Evolutionary conservation across 2,888 invertebrate genomes (phyloP), one percentile per base, ranked within the genome.

Genomic region (Microdon myrmicae): DNA sequence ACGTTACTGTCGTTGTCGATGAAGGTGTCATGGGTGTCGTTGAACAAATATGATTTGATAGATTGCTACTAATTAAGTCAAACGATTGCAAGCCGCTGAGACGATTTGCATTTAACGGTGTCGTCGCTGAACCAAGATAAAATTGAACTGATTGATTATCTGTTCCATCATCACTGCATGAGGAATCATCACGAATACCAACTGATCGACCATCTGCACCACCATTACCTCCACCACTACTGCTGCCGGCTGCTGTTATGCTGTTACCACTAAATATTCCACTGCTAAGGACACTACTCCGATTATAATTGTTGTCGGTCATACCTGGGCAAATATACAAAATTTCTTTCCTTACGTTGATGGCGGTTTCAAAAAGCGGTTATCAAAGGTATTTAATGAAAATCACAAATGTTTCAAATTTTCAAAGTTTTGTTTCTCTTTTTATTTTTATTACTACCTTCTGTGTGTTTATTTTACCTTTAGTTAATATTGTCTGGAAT

Each of bases 311-410:
- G 71, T 66, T 72, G 70, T 76, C 75, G 48, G 71, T 56, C 54
- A 73, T 70, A 71, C 75, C 75, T 76, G 72, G 70, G 70, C 70
- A 73, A 72, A 73, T 70, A 74, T 69, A 74, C 39, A 73, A 68
- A 71, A 73, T 68, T 72, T 72, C 73, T 74, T 71, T 69, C 68
- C 73, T 73, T 73, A 73, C 73, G 72, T 73, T 74, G 70, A 70
- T 68, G 69, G 60, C 66, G 60, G 68, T 56, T 51, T 64, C 55
- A 5, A 34, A n/a, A n/a, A n/a, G n/a, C n/a, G n/a, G n/a, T n/a
- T n/a, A n/a, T n/a, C n/a, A n/a, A n/a, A n/a, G n/a, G n/a, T n/a
- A 25, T 3, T n/a, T 25, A 3, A 25, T 25, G n/a, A 10, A 4
- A 25, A 25, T 10, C n/a, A 25, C 3, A 25, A 29, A 3, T 13